Conservation (phyloP, 2,113 vertebrate species). For the Symphodus melops region DNA sequence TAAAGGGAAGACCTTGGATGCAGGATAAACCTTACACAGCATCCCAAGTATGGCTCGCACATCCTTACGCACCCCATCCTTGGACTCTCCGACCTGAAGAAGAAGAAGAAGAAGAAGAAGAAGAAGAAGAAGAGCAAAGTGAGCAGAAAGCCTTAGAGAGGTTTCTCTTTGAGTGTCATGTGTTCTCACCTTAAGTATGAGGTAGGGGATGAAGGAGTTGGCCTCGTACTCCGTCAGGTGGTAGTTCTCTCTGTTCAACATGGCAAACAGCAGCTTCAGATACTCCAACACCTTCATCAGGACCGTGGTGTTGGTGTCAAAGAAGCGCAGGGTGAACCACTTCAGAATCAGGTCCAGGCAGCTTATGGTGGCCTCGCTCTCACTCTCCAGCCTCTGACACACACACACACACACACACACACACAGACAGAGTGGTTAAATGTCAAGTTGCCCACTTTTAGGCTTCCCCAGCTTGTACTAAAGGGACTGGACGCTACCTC, state of each 20-base stretch:
- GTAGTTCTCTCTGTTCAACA: conserved; percentile 92
- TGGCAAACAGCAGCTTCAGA: conserved; percentile 92
- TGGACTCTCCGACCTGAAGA: conserved; percentile 93
- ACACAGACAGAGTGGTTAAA: background rate
- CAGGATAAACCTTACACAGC: conserved; percentile 95
- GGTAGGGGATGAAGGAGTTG: conserved; percentile 95
- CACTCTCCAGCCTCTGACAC: conserved; percentile 90
- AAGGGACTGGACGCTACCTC: conserved; percentile 83
- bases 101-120: background rate
- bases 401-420: background rate
- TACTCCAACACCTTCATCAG: conserved; percentile 97
- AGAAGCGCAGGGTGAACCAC: conserved; percentile 97
- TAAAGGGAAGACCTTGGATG: conserved; percentile 97
- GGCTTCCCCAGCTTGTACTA: background rate
- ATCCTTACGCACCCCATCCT: conserved; percentile 96
- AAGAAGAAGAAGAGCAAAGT: background rate
- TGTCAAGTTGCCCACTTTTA: background rate
- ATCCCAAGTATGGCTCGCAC: conserved; percentile 93
- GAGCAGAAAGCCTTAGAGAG: background rate
- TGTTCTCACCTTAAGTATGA: conserved; percentile 91
- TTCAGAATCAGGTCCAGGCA: conserved; percentile 96
- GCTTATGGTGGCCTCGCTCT: conserved; percentile 93
- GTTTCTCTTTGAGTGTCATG: background rate
- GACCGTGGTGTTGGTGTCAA: conserved; percentile 98
- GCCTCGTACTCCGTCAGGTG: conserved; percentile 96